Conservation (phyloP, 1,140 invertebrate species). For the Drosophila guanche region DNA sequence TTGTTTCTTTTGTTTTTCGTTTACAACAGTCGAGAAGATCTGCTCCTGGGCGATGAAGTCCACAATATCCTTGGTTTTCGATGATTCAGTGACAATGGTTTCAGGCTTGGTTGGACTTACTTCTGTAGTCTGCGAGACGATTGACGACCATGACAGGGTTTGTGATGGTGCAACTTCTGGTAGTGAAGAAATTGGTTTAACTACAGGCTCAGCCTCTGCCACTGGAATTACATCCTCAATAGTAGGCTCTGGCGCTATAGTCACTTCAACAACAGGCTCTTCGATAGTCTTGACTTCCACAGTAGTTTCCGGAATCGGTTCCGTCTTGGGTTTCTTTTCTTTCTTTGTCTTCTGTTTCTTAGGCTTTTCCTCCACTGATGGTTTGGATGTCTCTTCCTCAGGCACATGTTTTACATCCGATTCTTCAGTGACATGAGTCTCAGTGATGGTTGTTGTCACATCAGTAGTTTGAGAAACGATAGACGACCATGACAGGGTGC, state of each 20-base stretch:
- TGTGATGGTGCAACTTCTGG: neutral
- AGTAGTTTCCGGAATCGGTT: neutral
- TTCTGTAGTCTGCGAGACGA: slow-evolving; percentile 34
- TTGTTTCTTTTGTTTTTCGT: slow-evolving; percentile 33
- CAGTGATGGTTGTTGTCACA: no score
- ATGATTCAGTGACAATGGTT: no score
- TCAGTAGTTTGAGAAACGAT: no score
- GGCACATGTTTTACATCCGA: neutral
- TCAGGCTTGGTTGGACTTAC: neutral
- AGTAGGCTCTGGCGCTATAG: neutral
- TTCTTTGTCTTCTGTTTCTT: slow-evolving; percentile 46
- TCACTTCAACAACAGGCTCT: neutral
- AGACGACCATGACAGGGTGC: slow-evolving; percentile 9
- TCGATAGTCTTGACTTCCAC: slow-evolving; percentile 1
- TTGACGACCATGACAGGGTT: slow-evolving; percentile 44
- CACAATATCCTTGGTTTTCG: slow-evolving; percentile 2
- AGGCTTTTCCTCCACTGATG: slow-evolving; percentile 16
- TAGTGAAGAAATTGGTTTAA: neutral
- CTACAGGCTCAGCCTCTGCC: no score
- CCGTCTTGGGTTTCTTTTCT: slow-evolving; percentile 32
- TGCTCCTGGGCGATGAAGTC: slow-evolving; percentile 31
- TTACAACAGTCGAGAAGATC: slow-evolving; percentile 10
- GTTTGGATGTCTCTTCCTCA: slow-evolving; percentile 24
- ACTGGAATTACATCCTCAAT: neutral
- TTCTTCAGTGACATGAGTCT: no score